Base-by-base conservation (phyloP, 1,140 invertebrate species). In the Brevipalpus yothersi region DNA sequence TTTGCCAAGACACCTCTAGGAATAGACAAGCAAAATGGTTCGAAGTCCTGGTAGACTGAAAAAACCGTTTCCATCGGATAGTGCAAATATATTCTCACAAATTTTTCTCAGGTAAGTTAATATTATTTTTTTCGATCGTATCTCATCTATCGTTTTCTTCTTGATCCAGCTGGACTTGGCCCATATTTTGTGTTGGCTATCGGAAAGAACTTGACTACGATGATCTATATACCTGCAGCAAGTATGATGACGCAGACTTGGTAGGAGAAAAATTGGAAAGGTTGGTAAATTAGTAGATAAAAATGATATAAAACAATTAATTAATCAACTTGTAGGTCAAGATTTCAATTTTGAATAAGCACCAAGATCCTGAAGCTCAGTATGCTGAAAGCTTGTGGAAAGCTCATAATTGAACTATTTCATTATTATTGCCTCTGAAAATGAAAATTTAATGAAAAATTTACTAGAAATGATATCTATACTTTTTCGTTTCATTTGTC, bases 31-130 rank as follows among this genome's bases (percentile, higher is more conserved):
- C 31, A 31, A 3, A 31, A 31, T 31, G 31, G 31, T 31, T 5
- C 31, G 31, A 31, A 31, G 21, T 41, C 7, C 10, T 11, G 31
- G n/a, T 12, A 12, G n/a, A n/a, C 11, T 62, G 11, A 62, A 40
- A 12, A 59, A 31, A 19, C 58, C 61, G 11, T 60, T n/a, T 47
- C 61, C 61, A 31, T 62, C 40, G 42, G 61, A 62, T 54, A 10
- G 41, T 15, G 58, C 55, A n/a, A 60, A 41, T 45, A 10, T 62
- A 12, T 55, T 62, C 4, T 60, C 58, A 1, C 3, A 40, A 60
- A 15, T 43, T 12, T 53, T 62, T 23, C 41, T 58, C 12, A 43
- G 43, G 57, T 62, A 61, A 60, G 58, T 59, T 12, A 19, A 10
- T 47, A 5, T 10, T 60, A 19, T 19, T 58, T 15, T 4, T 15